Base-by-base conservation (phyloP, 2,888 invertebrate genomes). In the Falcaria lacertinaria region DNA sequence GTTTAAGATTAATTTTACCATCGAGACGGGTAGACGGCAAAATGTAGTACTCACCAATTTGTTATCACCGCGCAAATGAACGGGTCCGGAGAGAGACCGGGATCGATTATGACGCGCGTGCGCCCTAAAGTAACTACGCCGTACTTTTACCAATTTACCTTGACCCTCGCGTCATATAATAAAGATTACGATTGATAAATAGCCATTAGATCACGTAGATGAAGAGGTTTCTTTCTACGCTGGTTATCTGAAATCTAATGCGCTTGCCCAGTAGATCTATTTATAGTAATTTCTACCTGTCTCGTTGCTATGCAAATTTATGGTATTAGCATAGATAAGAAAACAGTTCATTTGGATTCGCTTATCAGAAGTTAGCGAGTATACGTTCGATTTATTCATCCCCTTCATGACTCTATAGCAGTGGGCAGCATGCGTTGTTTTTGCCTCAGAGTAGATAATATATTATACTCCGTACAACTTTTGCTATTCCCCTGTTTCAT, bases 31-130 rank as follows among this genome's bases (percentile, higher is more conserved):
- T 50, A 60, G 63, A 55, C 69, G 66, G 61, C 64, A 54, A 70
- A 73, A 72, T 69, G 74, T 53, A 42, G 76, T 83, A 81, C 83
- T 84, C 79, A 80, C 82, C 81, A 72, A 74, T 67, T 64, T 65
- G 69, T 64, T 64, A 52, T 67, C 80, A 71, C 69, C 67, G 67
- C 71, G 67, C 69, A 70, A 83, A 74, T 82, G 84, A 72, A 62
- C 56, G 11, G 11, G 7, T 28, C 52, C 53, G 39, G 36, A 22
- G 39, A 34, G 32, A 42, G 41, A 45, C 39, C 45, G 49, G 60
- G 68, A 69, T 85, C 85, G 72, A 84, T 87, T 48, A 11, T 4
- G 7, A 7, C 53, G 60, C 80, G 84, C 86, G 74, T 66, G 86
- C 86, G 86, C 65, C 36, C 37, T 58, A 15, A 15, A 16, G 37